phyloP scores from a whole-genome alignment of 2,797 vertebrate species.

The Diplodus sargus region DNA sequence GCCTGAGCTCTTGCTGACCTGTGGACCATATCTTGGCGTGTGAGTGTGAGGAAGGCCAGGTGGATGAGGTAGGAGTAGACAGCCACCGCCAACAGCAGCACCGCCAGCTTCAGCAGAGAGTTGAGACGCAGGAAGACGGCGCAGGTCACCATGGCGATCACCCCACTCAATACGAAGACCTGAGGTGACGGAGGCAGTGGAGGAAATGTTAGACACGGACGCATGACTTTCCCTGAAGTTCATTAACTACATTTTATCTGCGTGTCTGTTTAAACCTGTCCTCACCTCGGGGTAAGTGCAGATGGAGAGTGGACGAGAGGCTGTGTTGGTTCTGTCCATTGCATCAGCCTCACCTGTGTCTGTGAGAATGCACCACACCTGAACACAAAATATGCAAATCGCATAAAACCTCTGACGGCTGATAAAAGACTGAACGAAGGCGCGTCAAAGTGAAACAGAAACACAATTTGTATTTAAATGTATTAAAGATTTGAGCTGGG shows the following conservation, averaged over 20 bases:
- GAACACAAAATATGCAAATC: constrained; percentile 7
- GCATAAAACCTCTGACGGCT: not conserved
- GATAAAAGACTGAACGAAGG: not conserved
- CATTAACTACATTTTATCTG: not conserved
- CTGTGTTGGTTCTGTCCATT: constrained; percentile 39
- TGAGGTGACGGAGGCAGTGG: constrained; percentile 28
- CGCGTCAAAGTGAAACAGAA: not conserved
- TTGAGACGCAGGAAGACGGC: constrained; percentile 85
- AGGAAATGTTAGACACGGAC: not conserved
- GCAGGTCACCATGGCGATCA: constrained; percentile 87
- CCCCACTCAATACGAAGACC: constrained; percentile 82
- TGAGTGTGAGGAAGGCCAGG: constrained; percentile 70
- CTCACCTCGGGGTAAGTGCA: constrained; percentile 84
- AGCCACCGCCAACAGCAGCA: constrained; percentile 77
- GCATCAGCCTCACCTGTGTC: constrained; percentile 54
- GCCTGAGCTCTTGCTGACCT: constrained; percentile 45
- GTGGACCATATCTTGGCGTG: constrained; percentile 61
- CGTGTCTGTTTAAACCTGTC: not conserved
- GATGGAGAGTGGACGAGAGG: constrained; percentile 61
- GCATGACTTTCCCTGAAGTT: not conserved
- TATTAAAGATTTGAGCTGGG: not conserved
- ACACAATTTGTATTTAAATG: not conserved
- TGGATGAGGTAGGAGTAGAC: constrained; percentile 83
- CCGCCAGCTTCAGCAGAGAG: constrained; percentile 83
- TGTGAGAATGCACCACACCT: constrained; percentile 82